These are phyloP conservation scores for Drosophila gaucha DNA, from an alignment of 2,888 invertebrate genomes.

Conservation along the genomic window DNA sequence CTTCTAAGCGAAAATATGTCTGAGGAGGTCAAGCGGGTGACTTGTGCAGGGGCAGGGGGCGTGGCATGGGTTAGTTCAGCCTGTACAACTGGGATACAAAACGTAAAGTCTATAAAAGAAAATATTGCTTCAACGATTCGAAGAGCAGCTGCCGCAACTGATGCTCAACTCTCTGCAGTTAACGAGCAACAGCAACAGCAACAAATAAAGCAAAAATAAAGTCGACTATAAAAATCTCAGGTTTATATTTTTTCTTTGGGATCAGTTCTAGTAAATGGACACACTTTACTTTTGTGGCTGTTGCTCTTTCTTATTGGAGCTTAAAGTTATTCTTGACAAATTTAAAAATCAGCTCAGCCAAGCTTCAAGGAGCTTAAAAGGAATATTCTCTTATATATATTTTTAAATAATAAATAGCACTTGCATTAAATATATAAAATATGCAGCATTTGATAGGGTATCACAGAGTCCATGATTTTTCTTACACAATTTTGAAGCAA, in stretches of 20 bases:
- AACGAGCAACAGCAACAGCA: slow-evolving; percentile 36
- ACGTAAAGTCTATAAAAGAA: slow-evolving; percentile 72
- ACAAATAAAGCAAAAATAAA: slow-evolving; percentile 65
- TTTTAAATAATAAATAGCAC: too few relatives aligned
- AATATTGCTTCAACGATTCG: slow-evolving; percentile 54
- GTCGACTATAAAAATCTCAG: slow-evolving; percentile 75
- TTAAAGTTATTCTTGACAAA: slow-evolving; percentile 22
- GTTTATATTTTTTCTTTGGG: slow-evolving; percentile 53
- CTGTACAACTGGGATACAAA: slow-evolving; percentile 43
- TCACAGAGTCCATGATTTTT: too few relatives aligned
- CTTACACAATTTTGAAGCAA: too few relatives aligned
- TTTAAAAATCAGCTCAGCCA: background rate
- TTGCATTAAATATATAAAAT: background rate
- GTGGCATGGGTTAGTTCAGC: background rate
- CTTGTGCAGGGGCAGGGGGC: background rate
- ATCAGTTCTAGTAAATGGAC: slow-evolving; percentile 29
- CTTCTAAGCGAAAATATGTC: slow-evolving; percentile 54
- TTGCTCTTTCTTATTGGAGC: slow-evolving; percentile 11
- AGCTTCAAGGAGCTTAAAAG: background rate
- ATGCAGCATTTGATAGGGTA: background rate
- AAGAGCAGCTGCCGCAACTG: slow-evolving; percentile 29
- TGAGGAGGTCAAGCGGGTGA: slow-evolving; percentile 38
- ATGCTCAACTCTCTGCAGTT: slow-evolving; percentile 39
- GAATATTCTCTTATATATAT: background rate
- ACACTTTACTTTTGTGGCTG: slow-evolving; percentile 5